Percentiles rank a stretch among this genome's conserved stretches.
Conservation (phyloP, 2,797 vertebrate species). For the Clarias platycephalus region DNA sequence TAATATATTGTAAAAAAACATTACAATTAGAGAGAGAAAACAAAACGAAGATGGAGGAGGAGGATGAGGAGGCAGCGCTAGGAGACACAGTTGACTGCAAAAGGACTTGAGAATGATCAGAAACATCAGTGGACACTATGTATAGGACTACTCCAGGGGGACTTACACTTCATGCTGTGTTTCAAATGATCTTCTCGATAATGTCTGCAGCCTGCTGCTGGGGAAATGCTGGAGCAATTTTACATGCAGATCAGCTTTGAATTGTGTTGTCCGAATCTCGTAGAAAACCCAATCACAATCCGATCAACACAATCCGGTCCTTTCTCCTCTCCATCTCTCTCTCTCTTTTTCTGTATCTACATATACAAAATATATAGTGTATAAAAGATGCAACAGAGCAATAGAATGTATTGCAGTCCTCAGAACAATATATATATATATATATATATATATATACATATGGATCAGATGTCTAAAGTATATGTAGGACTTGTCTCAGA, state of each 20-base stretch:
- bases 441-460: constrained; percentile 2
- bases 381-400: background rate
- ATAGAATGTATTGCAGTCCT: background rate
- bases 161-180: constrained; percentile 15
- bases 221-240: constrained; percentile 16
- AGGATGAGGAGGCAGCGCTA: background rate
- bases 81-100: background rate
- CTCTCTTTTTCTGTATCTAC: background rate
- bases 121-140: constrained; percentile 7
- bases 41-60: background rate
- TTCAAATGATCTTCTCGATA: constrained; percentile 30
- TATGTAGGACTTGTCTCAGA: background rate
- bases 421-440: constrained; percentile 1
- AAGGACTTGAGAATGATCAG: constrained; percentile 1
- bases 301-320: background rate
- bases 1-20: background rate
- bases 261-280: constrained; percentile 6
- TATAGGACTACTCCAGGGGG: background rate
- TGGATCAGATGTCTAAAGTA: background rate
- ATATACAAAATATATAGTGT: background rate
- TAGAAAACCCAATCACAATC: background rate
- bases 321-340: background rate
- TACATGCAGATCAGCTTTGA: constrained; percentile 23
- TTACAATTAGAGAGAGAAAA: background rate
- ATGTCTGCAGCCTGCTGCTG: constrained; percentile 5